A percentile compares a stretch with the other conserved stretches of the same genome.
Conservation (phyloP, 2,888 invertebrate genomes). For the Pecten maximus region DNA sequence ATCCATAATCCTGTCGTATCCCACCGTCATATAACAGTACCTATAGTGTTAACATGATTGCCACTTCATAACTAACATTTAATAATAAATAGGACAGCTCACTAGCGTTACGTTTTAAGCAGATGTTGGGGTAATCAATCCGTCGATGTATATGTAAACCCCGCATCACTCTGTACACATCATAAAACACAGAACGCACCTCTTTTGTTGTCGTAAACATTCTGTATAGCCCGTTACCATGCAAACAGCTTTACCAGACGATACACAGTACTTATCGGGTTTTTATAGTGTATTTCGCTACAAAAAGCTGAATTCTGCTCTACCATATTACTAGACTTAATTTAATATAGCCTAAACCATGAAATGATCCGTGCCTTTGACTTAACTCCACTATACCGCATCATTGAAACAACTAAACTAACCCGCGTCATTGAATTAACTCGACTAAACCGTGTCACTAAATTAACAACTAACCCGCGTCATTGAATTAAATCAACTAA, state of each 20-base stretch:
- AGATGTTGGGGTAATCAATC: not conserved
- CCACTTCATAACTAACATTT: not conserved
- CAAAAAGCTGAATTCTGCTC: not conserved
- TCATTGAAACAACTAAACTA: not conserved
- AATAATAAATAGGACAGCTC: not conserved
- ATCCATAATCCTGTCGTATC: too few relatives aligned
- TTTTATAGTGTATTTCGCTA: not conserved
- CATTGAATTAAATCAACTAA: not conserved
- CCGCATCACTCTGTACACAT: not conserved
- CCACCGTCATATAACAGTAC: too few relatives aligned
- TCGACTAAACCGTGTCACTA: not conserved
- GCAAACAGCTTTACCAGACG: not conserved
- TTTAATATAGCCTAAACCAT: too few relatives aligned
- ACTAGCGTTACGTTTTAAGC: not conserved
- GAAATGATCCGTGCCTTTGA: too few relatives aligned
- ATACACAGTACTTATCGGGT: not conserved
- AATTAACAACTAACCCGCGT: not conserved
- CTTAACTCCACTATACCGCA: too few relatives aligned
- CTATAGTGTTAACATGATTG: not conserved
- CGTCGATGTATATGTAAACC: not conserved
- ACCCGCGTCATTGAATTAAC: not conserved
- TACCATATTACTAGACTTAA: too few relatives aligned
- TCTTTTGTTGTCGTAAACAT: not conserved
- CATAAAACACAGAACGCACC: not conserved
- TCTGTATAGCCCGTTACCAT: not conserved